phyloP scores from a whole-genome alignment of 2,113 vertebrate species.

The Cisticola juncidis region DNA sequence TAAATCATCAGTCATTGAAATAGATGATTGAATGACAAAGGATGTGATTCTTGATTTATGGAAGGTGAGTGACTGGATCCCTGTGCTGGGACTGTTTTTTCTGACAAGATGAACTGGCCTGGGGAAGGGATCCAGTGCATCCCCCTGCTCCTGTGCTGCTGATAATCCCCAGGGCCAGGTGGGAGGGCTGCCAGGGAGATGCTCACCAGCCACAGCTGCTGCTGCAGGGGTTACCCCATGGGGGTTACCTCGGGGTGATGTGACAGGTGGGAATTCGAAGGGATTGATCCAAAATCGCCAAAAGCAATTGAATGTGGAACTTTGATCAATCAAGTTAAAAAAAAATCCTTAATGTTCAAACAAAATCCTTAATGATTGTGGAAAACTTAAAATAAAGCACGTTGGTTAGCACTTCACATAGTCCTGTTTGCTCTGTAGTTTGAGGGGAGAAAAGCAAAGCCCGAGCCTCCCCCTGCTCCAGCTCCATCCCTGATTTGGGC shows the following conservation, averaged over 20 bases:
- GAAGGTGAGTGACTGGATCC: not conserved
- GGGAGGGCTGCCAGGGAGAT: not conserved
- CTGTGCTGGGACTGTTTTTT: not conserved
- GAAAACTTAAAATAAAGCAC: constrained; percentile 65
- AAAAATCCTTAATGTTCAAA: not conserved
- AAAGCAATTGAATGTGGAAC: not conserved
- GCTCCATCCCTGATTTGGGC: not conserved
- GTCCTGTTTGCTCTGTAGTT: constrained; percentile 34
- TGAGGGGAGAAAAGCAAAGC: not conserved
- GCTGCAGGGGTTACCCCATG: not conserved
- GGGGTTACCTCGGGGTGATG: not conserved
- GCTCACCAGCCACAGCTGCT: not conserved
- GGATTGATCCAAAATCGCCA: not conserved
- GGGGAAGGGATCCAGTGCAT: not conserved
- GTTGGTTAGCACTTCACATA: not conserved
- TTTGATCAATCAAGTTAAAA: not conserved
- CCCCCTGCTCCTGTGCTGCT: not conserved
- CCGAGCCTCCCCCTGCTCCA: accelerated
- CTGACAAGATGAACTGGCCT: not conserved
- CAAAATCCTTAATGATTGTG: constrained; percentile 43
- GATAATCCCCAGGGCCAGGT: not conserved
- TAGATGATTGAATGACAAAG: not conserved
- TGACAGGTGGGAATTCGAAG: not conserved
- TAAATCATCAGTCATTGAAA: not conserved
- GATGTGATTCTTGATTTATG: not conserved